Conservation (phyloP, 2,797 vertebrate genomes). For the Sternotherus odoratus region DNA sequence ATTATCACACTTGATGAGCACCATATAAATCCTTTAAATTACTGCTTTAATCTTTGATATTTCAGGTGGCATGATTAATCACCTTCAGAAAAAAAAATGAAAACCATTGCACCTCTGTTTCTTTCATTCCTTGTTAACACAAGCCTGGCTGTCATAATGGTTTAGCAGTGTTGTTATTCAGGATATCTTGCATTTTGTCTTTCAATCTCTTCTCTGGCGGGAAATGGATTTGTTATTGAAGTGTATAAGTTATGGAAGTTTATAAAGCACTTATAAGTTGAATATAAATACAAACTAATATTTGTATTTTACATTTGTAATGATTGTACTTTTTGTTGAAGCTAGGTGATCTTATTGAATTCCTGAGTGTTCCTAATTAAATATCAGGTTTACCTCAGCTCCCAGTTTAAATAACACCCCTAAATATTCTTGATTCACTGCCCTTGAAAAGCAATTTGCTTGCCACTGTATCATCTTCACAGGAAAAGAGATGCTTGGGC, state of each 20-base stretch:
- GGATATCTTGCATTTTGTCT: fast-evolving
- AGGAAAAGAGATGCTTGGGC: not conserved
- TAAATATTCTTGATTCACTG: not conserved
- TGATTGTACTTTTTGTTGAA: not conserved
- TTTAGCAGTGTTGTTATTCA: not conserved
- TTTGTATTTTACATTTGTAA: not conserved
- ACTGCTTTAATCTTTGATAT: not conserved
- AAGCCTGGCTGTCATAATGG: not conserved
- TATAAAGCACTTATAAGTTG: not conserved
- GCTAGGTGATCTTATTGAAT: not conserved
- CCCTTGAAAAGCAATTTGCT: not conserved
- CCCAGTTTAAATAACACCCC: not conserved
- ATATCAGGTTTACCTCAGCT: not conserved
- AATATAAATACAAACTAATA: not conserved
- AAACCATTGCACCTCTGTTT: not conserved
- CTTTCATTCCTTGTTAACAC: not conserved
- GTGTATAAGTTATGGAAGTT: not conserved
- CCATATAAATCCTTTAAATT: not conserved
- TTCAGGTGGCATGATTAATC: not conserved
- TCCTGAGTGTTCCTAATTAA: not conserved
- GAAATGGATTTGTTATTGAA: not conserved
- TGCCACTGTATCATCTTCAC: not conserved
- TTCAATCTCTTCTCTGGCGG: not conserved
- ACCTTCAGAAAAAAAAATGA: not conserved
- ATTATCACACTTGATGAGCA: not conserved